These are phyloP conservation scores for Drosophila insularis DNA, from an alignment of 1,140 invertebrate genomes.

Conservation along the genomic window DNA sequence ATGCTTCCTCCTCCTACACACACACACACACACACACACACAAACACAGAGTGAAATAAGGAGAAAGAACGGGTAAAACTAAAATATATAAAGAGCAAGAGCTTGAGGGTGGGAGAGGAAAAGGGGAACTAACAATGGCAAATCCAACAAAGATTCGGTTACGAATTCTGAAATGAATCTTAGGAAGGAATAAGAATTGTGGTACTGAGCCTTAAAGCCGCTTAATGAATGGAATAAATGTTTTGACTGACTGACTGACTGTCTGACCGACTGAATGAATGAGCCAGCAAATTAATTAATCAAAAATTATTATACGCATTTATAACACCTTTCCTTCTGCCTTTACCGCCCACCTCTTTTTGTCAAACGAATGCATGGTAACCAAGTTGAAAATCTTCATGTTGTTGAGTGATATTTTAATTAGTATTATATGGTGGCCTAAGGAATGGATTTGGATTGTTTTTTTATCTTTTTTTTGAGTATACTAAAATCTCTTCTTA, in stretches of 20 bases:
- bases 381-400: constrained; percentile 24
- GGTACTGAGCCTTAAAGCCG: constrained; percentile 32
- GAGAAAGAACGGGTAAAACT: constrained; percentile 16
- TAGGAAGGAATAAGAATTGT: not conserved
- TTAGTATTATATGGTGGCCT: not conserved
- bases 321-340: not conserved
- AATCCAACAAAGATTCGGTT: constrained; percentile 19
- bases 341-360: too few relatives aligned
- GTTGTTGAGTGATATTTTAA: not conserved
- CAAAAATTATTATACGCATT: constrained; percentile 57
- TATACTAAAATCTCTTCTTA: not conserved
- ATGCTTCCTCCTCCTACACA: constrained; percentile 72
- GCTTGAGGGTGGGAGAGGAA: not conserved
- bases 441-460: not conserved
- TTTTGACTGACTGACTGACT: constrained; percentile 51
- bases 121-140: constrained; percentile 3
- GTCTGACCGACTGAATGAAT: constrained; percentile 48
- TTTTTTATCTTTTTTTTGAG: not conserved
- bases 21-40: constrained; percentile 30
- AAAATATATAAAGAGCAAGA: not conserved
- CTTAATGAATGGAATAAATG: constrained; percentile 63
- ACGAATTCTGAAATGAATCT: constrained; percentile 36
- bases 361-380: not conserved
- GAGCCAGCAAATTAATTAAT: constrained; percentile 70
- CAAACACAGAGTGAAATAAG: not conserved